Conservation (phyloP, 2,888 invertebrate genomes). For the Conops quadrifasciatus region DNA sequence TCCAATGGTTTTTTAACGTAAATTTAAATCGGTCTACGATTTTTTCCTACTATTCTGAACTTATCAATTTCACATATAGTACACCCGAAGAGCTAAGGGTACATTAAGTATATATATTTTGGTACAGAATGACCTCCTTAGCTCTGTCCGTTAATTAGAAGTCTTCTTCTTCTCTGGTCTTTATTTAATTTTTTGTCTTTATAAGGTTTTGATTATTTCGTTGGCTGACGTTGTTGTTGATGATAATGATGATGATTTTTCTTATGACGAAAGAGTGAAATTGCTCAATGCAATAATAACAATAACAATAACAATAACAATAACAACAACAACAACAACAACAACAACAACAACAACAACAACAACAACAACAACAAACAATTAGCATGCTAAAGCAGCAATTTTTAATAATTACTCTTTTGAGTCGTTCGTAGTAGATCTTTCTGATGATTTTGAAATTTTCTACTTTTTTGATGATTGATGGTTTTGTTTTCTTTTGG, state of each 20-base stretch:
- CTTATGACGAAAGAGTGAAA: constrained; percentile 42
- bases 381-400: too few species aligned
- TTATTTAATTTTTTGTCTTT: constrained; percentile 37
- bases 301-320: constrained; percentile 40
- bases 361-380: constrained; percentile 18
- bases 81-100: too few species aligned
- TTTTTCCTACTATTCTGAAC: too few species aligned
- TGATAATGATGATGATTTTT: constrained; percentile 14
- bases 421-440: constrained; percentile 23
- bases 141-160: too few species aligned
- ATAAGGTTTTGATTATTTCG: constrained; percentile 20
- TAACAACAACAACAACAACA: constrained; percentile 32
- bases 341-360: constrained; percentile 5
- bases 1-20: too few species aligned
- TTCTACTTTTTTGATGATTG: constrained; percentile 12
- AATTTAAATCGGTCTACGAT: too few species aligned
- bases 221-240: background rate
- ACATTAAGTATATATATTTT: too few species aligned
- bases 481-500: too few species aligned
- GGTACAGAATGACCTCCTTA: too few species aligned
- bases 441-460: background rate
- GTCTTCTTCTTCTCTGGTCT: too few species aligned
- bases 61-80: too few species aligned
- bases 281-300: constrained; percentile 41
- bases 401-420: constrained; percentile 43